Conservation (phyloP, 1,140 invertebrate genomes). For the Luehdorfia chinensis region DNA sequence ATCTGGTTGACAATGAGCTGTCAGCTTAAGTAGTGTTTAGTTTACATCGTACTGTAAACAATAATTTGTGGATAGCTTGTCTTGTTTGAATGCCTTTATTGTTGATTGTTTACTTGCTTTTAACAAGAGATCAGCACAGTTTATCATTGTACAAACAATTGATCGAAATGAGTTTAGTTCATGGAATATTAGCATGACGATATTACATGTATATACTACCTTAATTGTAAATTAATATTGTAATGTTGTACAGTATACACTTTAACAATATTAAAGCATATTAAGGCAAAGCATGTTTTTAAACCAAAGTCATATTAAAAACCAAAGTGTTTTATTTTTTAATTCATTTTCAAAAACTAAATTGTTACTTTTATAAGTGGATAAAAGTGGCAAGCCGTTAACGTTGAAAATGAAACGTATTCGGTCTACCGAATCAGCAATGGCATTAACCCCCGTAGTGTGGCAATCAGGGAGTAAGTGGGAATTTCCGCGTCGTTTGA, state of each 20-base stretch:
- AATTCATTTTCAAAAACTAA: conserved; percentile 2
- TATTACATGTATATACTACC: no score
- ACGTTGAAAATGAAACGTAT: conserved; percentile 58
- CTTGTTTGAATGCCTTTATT: conserved; percentile 56
- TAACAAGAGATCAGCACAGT: conserved; percentile 31
- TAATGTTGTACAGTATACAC: no score
- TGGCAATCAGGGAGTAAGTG: conserved; percentile 75
- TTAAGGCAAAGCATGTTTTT: no score
- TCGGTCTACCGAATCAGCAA: conserved; percentile 70
- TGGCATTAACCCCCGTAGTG: conserved; percentile 73
- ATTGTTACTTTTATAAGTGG: conserved; percentile 16
- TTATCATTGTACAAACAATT: conserved; percentile 20
- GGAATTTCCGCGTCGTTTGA: conserved; percentile 74
- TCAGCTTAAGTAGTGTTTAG: conserved; percentile 70
- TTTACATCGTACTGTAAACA: conserved; percentile 61
- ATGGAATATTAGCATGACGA: no score
- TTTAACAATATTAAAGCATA: no score
- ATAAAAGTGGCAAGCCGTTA: conserved; percentile 37
- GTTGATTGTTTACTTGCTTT: conserved; percentile 47
- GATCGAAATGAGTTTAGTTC: not conserved
- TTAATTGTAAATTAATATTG: no score
- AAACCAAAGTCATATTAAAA: no score
- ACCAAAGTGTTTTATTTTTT: no score
- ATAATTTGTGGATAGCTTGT: conserved; percentile 59
- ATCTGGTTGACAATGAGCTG: conserved; percentile 69